These are phyloP conservation scores for Rachycentron canadum DNA, from an alignment of 2,797 vertebrate genomes.

Conservation along the genomic window DNA sequence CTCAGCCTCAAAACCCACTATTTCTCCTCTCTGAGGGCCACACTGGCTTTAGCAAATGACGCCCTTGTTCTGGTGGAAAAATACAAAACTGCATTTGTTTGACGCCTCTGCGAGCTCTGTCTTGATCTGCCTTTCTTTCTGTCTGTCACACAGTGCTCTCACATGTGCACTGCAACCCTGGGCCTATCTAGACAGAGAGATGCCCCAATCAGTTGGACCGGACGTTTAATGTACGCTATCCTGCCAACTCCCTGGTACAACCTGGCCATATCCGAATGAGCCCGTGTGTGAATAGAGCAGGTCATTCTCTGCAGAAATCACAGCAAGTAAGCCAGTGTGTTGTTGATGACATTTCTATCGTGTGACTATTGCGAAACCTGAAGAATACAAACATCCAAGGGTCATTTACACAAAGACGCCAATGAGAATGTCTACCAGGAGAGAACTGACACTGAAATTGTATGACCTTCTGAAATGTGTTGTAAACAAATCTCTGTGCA, in stretches of 20 bases:
- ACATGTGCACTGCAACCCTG: background rate
- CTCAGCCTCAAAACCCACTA: constrained; percentile 49
- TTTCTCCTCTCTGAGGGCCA: constrained; percentile 28
- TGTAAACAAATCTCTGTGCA: no score
- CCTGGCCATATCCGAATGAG: background rate
- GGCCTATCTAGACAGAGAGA: background rate
- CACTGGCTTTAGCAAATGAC: constrained; percentile 43
- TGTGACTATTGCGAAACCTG: background rate
- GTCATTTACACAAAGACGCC: background rate
- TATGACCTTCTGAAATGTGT: no score
- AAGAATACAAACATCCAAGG: background rate
- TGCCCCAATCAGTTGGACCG: background rate
- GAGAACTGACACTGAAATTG: background rate
- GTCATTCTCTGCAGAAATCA: background rate
- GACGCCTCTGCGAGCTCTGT: constrained; percentile 47
- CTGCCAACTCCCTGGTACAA: background rate
- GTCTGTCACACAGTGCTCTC: background rate
- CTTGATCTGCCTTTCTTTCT: constrained; percentile 28
- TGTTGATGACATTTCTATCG: background rate
- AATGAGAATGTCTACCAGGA: no score
- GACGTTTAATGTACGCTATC: background rate
- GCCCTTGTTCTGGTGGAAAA: constrained; percentile 54
- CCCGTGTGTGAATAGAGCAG: background rate
- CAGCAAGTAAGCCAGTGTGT: background rate
- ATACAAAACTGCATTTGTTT: constrained; percentile 66